Base-by-base conservation (phyloP, 2,113 vertebrate genomes). In the Terrapene triunguis region DNA sequence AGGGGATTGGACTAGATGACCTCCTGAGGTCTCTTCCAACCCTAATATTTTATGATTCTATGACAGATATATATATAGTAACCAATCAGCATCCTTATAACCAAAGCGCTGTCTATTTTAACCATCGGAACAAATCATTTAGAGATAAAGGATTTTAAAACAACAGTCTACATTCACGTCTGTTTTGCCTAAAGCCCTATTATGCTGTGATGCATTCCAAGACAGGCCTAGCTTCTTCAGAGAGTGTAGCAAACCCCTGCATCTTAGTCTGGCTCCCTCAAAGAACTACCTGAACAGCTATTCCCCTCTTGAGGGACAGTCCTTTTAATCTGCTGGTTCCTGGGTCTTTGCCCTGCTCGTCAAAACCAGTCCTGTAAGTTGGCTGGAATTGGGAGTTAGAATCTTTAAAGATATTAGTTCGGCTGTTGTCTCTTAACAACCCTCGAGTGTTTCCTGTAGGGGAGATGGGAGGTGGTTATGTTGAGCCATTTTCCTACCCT, bases 51-150 rank as follows among this genome's bases (percentile, higher is more conserved):
- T 53, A 21, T 53, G 17, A 19, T 53, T 53, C 51, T 53, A 53
- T 53, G 17, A 22, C 53, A 54, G 21, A 54, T 80, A 7, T 42
- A 7, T 42, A 54, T 27, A 3, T 0, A 27, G 24, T 27, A 6
- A 19, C 5, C 48, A 12, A n/a, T 13, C 0, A 0, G 80, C 85
- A 42, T 27, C 7, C 42, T 76, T 76, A 44, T 4, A 76, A 44
- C 21, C 38, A 11, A 27, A 7, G 38, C 4, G 25, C 6, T 3
- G 55, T 13, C 27, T 55, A 1, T 0, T 14, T n/a, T 62, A 1
- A 59, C 0, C 0, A 79, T 74, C 22, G 14, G 42, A 25, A 8
- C 42, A 91, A 35, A 69, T 35, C 62, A 69, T 35, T 25, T 0
- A 2, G 29, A 2, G 1, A 2, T 25, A 0, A 27, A 76, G 22